Conservation (phyloP, 64 coral and sea anemone species). For the Hydrozoanthus tunicans region DNA sequence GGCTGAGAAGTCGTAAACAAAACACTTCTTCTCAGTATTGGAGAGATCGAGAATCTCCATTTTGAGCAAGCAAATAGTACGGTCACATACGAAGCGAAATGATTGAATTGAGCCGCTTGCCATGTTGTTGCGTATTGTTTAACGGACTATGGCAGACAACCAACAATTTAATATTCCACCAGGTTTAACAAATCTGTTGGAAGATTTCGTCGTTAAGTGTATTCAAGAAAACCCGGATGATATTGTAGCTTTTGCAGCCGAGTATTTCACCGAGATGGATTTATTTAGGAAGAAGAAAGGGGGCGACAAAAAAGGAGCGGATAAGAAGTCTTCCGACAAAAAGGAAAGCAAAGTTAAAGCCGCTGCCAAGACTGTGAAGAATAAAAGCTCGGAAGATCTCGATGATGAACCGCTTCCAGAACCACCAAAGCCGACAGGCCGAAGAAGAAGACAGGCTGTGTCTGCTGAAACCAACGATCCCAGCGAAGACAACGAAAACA, state of each 20-base stretch:
- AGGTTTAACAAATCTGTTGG: constrained; percentile 85
- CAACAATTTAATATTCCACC: constrained; percentile 87
- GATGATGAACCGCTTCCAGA: constrained; percentile 71
- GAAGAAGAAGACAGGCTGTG: constrained; percentile 80
- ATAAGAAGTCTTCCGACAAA: constrained; percentile 73
- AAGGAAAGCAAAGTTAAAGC: constrained; percentile 53
- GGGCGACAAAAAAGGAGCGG: constrained; percentile 27
- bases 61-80: constrained; percentile 9
- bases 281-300: constrained; percentile 57
- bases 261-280: constrained; percentile 88
- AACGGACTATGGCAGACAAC: constrained; percentile 57
- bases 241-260: constrained; percentile 92
- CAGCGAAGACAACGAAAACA: constrained; percentile 67
- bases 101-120: constrained; percentile 6
- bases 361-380: constrained; percentile 63
- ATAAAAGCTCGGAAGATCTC: constrained; percentile 39
- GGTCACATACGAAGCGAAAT: constrained; percentile 6
- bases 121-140: constrained; percentile 22
- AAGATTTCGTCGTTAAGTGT: constrained; percentile 98
- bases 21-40: constrained; percentile 29
- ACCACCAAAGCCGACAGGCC: constrained; percentile 75
- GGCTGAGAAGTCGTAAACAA: constrained; percentile 44
- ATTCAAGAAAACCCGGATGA: constrained; percentile 96
- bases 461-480: constrained; percentile 94
- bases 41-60: constrained; percentile 27